These are phyloP conservation scores for Octodonta nipae DNA, from an alignment of 2,888 invertebrate species.

Conservation along the genomic window DNA sequence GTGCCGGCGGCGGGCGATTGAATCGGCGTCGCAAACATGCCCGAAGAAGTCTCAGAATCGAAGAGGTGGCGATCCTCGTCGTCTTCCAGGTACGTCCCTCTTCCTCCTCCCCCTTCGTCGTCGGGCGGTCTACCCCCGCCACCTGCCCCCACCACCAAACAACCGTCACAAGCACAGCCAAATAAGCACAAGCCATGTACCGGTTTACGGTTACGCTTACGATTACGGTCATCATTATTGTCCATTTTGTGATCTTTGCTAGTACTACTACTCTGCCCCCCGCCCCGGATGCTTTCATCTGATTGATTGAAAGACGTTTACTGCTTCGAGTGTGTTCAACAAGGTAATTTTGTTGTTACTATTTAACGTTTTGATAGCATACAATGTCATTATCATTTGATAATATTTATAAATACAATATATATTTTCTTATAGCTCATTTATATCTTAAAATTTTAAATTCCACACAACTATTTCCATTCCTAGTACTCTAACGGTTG, in stretches of 20 bases:
- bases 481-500: background rate
- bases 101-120: slow-evolving; percentile 21
- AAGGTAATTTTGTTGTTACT: too few species aligned
- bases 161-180: slow-evolving; percentile 33
- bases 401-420: too few species aligned
- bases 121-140: slow-evolving; percentile 28
- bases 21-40: slow-evolving; percentile 20
- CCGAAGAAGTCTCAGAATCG: slow-evolving; percentile 18
- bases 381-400: too few species aligned
- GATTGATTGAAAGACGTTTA: slow-evolving; percentile 9
- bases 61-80: background rate
- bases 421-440: too few species aligned
- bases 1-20: slow-evolving; percentile 21
- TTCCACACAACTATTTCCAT: background rate
- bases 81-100: slow-evolving; percentile 10
- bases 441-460: background rate
- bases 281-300: slow-evolving; percentile 15
- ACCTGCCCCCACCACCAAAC: slow-evolving; percentile 29
- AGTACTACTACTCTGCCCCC: slow-evolving; percentile 10
- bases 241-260: too few species aligned
- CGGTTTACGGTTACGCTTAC: slow-evolving; percentile 12
- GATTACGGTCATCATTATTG: slow-evolving; percentile 10
- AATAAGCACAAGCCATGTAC: slow-evolving; percentile 31
- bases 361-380: too few species aligned
- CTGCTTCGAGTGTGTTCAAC: slow-evolving; percentile 11